phyloP scores from a whole-genome alignment of 1,140 invertebrate genomes.

The Myzus persicae region DNA sequence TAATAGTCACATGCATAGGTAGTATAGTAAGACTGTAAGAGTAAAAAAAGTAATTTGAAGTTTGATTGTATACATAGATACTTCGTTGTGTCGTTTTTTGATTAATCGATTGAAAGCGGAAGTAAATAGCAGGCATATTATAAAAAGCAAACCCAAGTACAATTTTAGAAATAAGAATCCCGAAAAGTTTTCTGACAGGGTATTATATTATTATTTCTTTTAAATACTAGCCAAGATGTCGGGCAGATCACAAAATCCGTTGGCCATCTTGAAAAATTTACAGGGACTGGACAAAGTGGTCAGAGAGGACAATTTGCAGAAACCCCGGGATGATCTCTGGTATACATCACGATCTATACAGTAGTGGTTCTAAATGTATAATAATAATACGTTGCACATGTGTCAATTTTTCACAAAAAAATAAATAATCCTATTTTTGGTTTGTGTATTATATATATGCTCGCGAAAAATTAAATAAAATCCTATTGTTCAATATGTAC shows the following conservation, averaged over 20 bases:
- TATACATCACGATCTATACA: conserved; percentile 48
- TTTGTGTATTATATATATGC: neutral
- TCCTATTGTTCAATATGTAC: neutral
- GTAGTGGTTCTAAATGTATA: conserved; percentile 42
- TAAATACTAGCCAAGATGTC: conserved; percentile 57
- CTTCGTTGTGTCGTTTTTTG: neutral
- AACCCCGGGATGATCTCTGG: conserved; percentile 43
- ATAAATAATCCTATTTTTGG: conserved; percentile 5
- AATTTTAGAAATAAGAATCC: conserved; percentile 27
- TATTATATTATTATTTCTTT: neutral
- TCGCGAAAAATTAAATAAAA: neutral
- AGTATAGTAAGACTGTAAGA: neutral
- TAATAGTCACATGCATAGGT: neutral
- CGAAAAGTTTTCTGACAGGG: neutral
- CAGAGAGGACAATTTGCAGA: conserved; percentile 56
- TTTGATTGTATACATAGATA: neutral
- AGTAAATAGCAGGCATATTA: neutral
- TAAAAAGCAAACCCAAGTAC: neutral
- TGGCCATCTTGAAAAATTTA: conserved; percentile 55
- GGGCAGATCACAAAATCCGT: conserved; percentile 54
- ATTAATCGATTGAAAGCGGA: neutral
- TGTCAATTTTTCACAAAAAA: neutral
- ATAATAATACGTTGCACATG: conserved; percentile 21
- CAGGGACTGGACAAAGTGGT: conserved; percentile 49
- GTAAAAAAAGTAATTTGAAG: neutral